These are phyloP conservation scores for Sebastes minor DNA, from an alignment of 2,797 vertebrate species.

Conservation along the genomic window DNA sequence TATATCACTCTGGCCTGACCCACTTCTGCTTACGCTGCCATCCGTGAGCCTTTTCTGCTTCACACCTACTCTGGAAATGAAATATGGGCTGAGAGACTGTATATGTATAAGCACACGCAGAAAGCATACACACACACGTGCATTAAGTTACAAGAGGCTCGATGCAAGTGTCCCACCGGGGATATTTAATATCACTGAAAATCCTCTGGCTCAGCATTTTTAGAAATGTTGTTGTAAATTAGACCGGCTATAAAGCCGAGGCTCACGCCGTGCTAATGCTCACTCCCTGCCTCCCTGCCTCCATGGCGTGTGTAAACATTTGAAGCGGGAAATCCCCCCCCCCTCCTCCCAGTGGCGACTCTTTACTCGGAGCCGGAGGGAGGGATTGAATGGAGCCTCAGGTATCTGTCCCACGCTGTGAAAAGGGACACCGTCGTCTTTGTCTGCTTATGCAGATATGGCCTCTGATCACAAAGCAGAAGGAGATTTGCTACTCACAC, in stretches of 20 bases:
- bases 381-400: slow-evolving; percentile 37
- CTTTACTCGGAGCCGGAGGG: slow-evolving; percentile 38
- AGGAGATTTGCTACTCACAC: neutral
- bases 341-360: slow-evolving; percentile 3
- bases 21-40: slow-evolving; percentile 58
- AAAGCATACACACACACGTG: neutral
- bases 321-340: slow-evolving; percentile 43
- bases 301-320: slow-evolving; percentile 62
- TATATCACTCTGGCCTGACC: slow-evolving; percentile 53
- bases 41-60: slow-evolving; percentile 3
- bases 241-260: slow-evolving; percentile 45
- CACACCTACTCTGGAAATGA: slow-evolving; percentile 33
- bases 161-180: slow-evolving; percentile 55
- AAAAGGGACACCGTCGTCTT: slow-evolving; percentile 25
- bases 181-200: slow-evolving; percentile 67
- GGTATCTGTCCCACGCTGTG: slow-evolving; percentile 43
- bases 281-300: slow-evolving; percentile 30
- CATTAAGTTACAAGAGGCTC: slow-evolving; percentile 30
- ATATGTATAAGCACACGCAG: slow-evolving; percentile 28
- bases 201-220: slow-evolving; percentile 64
- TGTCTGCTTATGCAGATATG: slow-evolving; percentile 55
- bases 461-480: slow-evolving; percentile 38
- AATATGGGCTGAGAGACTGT: slow-evolving; percentile 35
- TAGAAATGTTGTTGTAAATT: slow-evolving; percentile 62
- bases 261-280: slow-evolving; percentile 52